phyloP scores from a whole-genome alignment of 2,888 invertebrate species.

The Geophilus truncorum region DNA sequence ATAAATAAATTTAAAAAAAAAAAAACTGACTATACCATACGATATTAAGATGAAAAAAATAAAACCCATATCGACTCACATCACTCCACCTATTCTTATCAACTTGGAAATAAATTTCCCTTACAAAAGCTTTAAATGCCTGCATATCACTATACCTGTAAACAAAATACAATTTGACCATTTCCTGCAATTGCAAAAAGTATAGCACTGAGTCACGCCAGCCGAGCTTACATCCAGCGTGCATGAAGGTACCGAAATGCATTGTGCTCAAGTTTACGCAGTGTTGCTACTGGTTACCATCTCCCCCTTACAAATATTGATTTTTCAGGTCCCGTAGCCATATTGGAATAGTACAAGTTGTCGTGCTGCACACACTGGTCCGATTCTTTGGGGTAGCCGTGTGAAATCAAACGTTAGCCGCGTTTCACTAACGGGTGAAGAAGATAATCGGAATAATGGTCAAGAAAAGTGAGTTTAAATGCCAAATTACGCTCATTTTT shows the following conservation, averaged over 20 bases:
- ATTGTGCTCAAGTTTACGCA: background rate
- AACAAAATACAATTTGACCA: background rate
- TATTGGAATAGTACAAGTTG: slow-evolving; percentile 17
- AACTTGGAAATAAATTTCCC: background rate
- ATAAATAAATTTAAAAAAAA: no score
- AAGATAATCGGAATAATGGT: background rate
- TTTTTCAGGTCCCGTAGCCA: slow-evolving; percentile 3
- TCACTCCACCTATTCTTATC: background rate
- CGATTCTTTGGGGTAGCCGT: background rate
- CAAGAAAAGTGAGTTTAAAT: background rate
- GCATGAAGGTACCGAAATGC: background rate
- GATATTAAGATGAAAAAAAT: background rate
- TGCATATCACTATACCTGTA: background rate
- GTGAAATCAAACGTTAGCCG: background rate
- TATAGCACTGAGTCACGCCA: background rate
- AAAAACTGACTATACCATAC: no score
- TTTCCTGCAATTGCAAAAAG: background rate
- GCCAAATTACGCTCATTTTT: background rate
- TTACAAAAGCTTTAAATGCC: background rate
- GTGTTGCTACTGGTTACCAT: slow-evolving; percentile 1
- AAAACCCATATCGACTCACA: no score
- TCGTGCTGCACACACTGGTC: background rate
- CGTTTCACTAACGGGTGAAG: background rate
- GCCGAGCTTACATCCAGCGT: background rate
- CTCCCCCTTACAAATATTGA: slow-evolving; percentile 6